phyloP scores from a whole-genome alignment of 2,113 vertebrate genomes.

The Camelus bactrianus region DNA sequence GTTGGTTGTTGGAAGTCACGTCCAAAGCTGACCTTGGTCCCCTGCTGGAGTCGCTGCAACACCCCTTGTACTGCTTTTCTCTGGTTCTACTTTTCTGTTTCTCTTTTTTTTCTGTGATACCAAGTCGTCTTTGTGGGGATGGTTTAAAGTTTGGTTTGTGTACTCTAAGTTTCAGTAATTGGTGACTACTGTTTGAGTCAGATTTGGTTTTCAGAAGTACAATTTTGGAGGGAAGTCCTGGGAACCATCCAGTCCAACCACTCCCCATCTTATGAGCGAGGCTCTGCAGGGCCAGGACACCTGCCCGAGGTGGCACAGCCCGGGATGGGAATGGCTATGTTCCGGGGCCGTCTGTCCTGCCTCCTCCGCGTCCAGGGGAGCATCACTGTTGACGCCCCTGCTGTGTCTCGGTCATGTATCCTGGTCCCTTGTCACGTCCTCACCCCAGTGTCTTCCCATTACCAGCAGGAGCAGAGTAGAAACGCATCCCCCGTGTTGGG shows the following conservation, averaged over 20 bases:
- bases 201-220: background rate
- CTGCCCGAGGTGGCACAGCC: background rate
- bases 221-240: background rate
- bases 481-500: rapidly evolving
- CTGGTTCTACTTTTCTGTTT: background rate
- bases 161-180: background rate
- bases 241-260: too few species aligned
- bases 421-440: background rate
- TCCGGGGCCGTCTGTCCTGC: background rate
- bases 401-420: too few species aligned
- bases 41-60: background rate
- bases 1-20: background rate
- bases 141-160: background rate
- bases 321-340: background rate
- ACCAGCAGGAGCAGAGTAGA: background rate
- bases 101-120: background rate
- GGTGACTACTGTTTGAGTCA: background rate
- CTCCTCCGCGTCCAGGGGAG: background rate
- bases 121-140: background rate
- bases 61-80: background rate
- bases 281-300: background rate
- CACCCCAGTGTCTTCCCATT: background rate
- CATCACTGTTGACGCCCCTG: background rate
- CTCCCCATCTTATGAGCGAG: background rate
- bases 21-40: background rate